Conservation (phyloP, 2,888 invertebrate species). For the Campoletis raptor region DNA sequence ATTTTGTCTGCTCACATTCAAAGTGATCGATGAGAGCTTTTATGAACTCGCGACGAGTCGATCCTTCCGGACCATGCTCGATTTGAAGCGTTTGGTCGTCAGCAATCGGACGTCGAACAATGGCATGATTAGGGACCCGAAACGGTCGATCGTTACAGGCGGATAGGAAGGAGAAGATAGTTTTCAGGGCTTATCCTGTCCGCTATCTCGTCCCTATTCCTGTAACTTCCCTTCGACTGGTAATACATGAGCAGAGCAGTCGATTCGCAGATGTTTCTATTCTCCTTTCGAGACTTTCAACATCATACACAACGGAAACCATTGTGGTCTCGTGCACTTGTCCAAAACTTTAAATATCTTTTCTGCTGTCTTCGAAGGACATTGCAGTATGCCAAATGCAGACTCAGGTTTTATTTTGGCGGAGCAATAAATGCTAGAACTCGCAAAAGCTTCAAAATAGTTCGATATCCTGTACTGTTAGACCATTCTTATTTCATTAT, state of each 20-base stretch:
- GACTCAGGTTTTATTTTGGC: not conserved
- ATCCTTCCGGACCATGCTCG: constrained; percentile 35
- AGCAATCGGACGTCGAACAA: constrained; percentile 77
- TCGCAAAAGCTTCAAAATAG: not conserved
- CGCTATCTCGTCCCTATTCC: constrained; percentile 19
- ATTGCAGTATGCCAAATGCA: constrained; percentile 57
- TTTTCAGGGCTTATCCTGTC: constrained; percentile 28
- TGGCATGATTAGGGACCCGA: constrained; percentile 80
- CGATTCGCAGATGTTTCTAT: constrained; percentile 26
- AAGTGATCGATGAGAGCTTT: constrained; percentile 19
- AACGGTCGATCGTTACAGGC: constrained; percentile 71
- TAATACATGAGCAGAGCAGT: constrained; percentile 38
- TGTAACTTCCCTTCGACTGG: constrained; percentile 33
- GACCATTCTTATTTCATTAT: not conserved
- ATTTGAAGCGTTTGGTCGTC: constrained; percentile 68
- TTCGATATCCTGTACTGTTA: not conserved
- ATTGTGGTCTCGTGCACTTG: constrained; percentile 70
- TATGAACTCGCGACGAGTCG: constrained; percentile 21
- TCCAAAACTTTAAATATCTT: not conserved
- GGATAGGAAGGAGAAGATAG: constrained; percentile 37
- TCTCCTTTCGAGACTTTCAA: constrained; percentile 22
- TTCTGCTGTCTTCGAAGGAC: constrained; percentile 58
- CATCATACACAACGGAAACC: constrained; percentile 71
- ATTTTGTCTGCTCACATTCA: constrained; percentile 9
- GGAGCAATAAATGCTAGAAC: not conserved